phyloP scores from a whole-genome alignment of 2,888 invertebrate genomes.

The Malthinus seriepunctatus region DNA sequence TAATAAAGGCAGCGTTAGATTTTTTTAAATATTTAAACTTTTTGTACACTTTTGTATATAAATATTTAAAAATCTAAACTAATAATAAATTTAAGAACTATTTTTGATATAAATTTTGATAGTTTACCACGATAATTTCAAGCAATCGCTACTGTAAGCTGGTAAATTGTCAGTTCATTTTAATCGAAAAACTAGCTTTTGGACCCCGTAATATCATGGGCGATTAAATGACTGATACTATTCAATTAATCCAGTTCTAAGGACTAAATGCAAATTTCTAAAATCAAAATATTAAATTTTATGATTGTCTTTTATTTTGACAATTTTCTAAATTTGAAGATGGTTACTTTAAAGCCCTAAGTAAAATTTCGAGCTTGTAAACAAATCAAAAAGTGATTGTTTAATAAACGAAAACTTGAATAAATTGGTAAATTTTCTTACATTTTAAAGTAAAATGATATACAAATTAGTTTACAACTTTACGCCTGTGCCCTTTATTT shows the following conservation, averaged over 20 bases:
- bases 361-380: too few relatives aligned
- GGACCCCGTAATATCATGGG: not conserved
- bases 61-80: slow-evolving; percentile 20
- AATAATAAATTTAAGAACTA: slow-evolving; percentile 18
- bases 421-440: too few relatives aligned
- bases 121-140: not conserved
- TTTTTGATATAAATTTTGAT: slow-evolving; percentile 20
- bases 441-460: too few relatives aligned
- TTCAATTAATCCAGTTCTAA: not conserved
- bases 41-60: slow-evolving; percentile 24
- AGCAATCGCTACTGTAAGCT: too few relatives aligned
- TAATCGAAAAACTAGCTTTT: not conserved
- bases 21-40: slow-evolving; percentile 18
- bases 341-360: too few relatives aligned
- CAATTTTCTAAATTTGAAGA: too few relatives aligned
- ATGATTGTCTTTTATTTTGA: not conserved
- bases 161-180: not conserved
- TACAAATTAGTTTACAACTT: too few relatives aligned
- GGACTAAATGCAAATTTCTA: not conserved
- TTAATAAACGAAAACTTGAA: too few relatives aligned
- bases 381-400: too few relatives aligned
- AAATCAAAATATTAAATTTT: not conserved
- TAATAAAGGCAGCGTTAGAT: slow-evolving; percentile 26
- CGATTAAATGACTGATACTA: not conserved
- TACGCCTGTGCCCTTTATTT: slow-evolving; percentile 12